A percentile compares a stretch with the other conserved stretches of the same genome.
These are phyloP conservation scores for Malurus melanocephalus DNA, from an alignment of 2,113 vertebrate species.

Conservation along the genomic window DNA sequence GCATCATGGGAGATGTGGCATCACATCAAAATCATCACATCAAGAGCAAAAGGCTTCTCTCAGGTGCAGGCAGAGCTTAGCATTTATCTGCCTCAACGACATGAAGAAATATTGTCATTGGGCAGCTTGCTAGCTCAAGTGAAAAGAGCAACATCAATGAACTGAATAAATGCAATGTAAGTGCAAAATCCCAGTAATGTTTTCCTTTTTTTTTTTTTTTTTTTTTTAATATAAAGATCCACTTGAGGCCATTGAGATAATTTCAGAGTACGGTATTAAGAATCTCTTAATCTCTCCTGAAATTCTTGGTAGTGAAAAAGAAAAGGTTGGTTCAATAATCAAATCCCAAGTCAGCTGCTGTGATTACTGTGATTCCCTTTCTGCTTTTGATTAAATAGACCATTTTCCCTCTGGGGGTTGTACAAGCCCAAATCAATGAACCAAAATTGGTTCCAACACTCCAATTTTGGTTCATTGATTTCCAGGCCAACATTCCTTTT, in stretches of 20 bases:
- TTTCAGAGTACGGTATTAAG: conserved; percentile 13
- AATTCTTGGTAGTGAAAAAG: background rate
- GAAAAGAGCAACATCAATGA: background rate
- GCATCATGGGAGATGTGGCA: background rate
- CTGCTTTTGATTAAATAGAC: background rate
- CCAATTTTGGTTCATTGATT: conserved; percentile 34
- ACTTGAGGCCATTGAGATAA: background rate
- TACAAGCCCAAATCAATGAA: conserved; percentile 21
- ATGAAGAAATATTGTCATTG: background rate
- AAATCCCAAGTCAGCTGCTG: background rate
- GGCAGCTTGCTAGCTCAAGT: background rate
- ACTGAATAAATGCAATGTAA: background rate
- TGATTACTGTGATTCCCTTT: conserved; percentile 3
- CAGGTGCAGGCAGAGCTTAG: background rate
- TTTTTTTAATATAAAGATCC: background rate
- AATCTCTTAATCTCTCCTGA: background rate
- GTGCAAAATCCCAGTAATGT: background rate
- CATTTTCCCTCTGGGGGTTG: background rate
- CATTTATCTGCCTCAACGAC: background rate
- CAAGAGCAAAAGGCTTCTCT: background rate
- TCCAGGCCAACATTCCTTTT: background rate
- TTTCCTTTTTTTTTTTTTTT: background rate
- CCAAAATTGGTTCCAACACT: conserved; percentile 37
- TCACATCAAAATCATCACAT: background rate
- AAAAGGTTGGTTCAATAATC: conserved; percentile 6